These are phyloP conservation scores for Theropithecus gelada DNA, from an alignment of 2,113 vertebrate species.

Conservation along the genomic window DNA sequence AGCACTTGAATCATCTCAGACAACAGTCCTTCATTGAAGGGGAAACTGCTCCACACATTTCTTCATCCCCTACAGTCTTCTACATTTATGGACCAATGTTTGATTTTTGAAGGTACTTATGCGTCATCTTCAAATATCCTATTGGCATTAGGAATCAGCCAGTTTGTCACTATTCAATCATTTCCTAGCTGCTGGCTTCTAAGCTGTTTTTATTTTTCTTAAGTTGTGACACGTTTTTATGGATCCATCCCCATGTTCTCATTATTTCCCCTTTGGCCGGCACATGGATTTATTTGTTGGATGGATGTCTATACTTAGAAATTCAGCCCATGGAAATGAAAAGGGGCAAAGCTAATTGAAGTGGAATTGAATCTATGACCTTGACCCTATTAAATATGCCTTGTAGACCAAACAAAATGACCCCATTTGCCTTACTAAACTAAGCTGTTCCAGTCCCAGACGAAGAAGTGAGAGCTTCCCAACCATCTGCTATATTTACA, in stretches of 20 bases:
- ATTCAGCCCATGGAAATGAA: background rate
- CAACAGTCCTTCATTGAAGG: background rate
- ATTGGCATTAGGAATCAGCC: background rate
- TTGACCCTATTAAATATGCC: background rate
- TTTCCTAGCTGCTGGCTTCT: background rate
- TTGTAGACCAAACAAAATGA: background rate
- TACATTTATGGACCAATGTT: no score
- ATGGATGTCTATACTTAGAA: background rate
- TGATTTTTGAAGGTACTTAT: accelerated
- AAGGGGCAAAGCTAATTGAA: constrained; percentile 2
- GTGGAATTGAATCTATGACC: background rate
- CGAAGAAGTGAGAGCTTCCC: background rate
- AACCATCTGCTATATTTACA: background rate
- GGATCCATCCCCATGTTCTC: no score
- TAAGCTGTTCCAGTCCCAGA: background rate
- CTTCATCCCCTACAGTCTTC: background rate
- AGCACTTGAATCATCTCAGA: no score
- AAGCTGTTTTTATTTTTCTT: background rate
- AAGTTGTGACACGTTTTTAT: background rate
- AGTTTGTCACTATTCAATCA: no score
- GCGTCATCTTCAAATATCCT: background rate
- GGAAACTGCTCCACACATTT: accelerated
- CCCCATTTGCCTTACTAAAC: background rate
- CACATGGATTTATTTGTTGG: background rate
- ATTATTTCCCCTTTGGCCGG: background rate